Evolutionary conservation across 1,140 invertebrate genomes (phyloP), one percentile per base, ranked within the genome.

Genomic region (Rhynchophorus ferrugineus): DNA sequence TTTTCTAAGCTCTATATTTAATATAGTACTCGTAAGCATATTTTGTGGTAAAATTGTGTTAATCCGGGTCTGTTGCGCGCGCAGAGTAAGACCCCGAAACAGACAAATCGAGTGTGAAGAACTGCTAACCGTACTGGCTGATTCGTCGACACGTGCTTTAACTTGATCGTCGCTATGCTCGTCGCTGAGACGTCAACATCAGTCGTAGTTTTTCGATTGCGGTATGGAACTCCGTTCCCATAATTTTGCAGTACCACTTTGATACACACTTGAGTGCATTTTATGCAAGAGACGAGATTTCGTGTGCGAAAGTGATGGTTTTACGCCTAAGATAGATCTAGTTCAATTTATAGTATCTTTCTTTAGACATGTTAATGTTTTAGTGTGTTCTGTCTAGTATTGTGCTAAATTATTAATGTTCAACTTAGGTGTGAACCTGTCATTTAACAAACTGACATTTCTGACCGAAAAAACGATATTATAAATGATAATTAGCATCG

Each of bases 41-140:
- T n/a, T n/a, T n/a, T n/a, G n/a, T n/a, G n/a, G n/a, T n/a, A 46
- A 36, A 46, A 17, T 18, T 16, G 17, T 8, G 3, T n/a, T 3
- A 52, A 20, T 54, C 37, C 52, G 52, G 44, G 3, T 21, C 52
- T 54, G 52, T 9, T 18, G 2, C 36, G 36, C 39, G 24, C 29
- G 14, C 21, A 24, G 45, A 44, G n/a, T 47, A 44, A 43, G 38
- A 42, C 44, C 45, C 48, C 45, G 33, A 49, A 54, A 54, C 52
- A 49, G 52, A 54, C 52, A 54, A 54, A 54, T 54, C 45, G 44
- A 45, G 52, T 48, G 43, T 54, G 45, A 54, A 54, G 52, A 47
- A 54, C 44, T 48, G 44, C 35, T 54, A 54, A 54, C 52, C 52
- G 52, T 21, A 44, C 44, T 49, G 44, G 44, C 37, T 54, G 44